A percentile compares a stretch with the other conserved stretches of the same genome.
Conservation (phyloP, 2,888 invertebrate genomes). For the Netelia fuscicornis region DNA sequence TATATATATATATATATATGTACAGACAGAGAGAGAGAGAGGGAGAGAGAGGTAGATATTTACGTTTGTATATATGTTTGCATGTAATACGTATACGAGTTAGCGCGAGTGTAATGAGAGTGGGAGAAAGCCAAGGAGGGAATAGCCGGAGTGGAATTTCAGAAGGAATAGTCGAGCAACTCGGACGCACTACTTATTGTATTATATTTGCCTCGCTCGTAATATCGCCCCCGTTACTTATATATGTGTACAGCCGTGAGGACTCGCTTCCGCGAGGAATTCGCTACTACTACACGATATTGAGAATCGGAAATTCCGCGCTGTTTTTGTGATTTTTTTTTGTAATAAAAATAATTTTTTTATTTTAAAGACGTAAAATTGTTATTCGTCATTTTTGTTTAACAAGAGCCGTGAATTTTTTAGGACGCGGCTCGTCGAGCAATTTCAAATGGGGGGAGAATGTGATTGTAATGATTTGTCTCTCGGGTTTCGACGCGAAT, state of each 20-base stretch:
- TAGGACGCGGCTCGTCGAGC: no score
- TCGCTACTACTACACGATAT: not conserved
- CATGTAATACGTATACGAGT: slow-evolving; percentile 21
- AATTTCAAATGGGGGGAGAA: no score
- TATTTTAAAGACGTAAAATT: no score
- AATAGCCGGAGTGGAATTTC: slow-evolving; percentile 53
- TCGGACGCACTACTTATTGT: not conserved
- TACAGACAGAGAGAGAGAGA: not conserved
- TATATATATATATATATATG: not conserved
- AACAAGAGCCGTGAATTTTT: no score
- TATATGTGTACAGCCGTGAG: not conserved
- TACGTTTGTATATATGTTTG: slow-evolving; percentile 17
- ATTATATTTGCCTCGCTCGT: not conserved
- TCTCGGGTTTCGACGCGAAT: no score
- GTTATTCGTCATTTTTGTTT: no score
- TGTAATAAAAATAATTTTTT: no score
- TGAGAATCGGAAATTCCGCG: no score
- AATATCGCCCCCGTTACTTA: not conserved
- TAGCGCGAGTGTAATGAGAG: slow-evolving; percentile 44
- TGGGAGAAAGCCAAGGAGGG: slow-evolving; percentile 47
- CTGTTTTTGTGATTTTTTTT: no score
- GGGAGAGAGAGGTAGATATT: slow-evolving; percentile 55
- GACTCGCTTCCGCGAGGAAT: not conserved
- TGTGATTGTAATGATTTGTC: no score
- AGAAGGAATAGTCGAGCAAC: slow-evolving; percentile 32